Conservation (phyloP, 2,797 vertebrate genomes). For the Sebastes oblongus region DNA sequence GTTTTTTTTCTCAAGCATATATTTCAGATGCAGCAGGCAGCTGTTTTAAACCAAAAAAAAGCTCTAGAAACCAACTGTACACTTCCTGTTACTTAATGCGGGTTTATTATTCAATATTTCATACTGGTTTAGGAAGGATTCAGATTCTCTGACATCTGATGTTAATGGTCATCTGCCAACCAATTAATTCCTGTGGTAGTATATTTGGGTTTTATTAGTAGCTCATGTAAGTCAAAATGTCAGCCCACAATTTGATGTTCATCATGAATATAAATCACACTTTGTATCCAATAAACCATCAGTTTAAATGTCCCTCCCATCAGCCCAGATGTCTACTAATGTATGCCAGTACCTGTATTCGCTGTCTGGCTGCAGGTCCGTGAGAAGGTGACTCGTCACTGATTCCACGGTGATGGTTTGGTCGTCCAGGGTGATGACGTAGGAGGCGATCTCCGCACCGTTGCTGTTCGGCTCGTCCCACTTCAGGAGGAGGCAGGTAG, state of each 20-base stretch:
- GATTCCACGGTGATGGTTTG: constrained; percentile 83
- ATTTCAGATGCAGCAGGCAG: background rate
- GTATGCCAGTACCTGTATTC: constrained; percentile 87
- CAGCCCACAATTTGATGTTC: background rate
- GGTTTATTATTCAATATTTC: background rate
- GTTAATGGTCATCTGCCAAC: background rate
- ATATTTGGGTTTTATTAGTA: background rate
- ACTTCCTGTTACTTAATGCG: background rate
- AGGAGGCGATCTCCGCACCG: constrained; percentile 90
- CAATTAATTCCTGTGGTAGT: background rate
- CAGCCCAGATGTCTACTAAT: background rate
- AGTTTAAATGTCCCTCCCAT: background rate
- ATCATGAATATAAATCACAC: background rate
- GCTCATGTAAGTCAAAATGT: background rate
- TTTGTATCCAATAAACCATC: background rate
- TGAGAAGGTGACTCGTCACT: constrained; percentile 84
- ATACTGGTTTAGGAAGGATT: background rate
- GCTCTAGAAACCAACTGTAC: background rate
- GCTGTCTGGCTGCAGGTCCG: constrained; percentile 91
- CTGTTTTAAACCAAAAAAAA: background rate
- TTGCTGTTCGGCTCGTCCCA: constrained; percentile 97
- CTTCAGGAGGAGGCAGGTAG: constrained; percentile 91
- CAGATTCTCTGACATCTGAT: background rate
- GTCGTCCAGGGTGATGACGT: constrained; percentile 89
- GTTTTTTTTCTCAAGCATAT: too few species aligned